Evolutionary conservation across 2,888 invertebrate genomes (phyloP).

Genomic region (Acleris literana): DNA sequence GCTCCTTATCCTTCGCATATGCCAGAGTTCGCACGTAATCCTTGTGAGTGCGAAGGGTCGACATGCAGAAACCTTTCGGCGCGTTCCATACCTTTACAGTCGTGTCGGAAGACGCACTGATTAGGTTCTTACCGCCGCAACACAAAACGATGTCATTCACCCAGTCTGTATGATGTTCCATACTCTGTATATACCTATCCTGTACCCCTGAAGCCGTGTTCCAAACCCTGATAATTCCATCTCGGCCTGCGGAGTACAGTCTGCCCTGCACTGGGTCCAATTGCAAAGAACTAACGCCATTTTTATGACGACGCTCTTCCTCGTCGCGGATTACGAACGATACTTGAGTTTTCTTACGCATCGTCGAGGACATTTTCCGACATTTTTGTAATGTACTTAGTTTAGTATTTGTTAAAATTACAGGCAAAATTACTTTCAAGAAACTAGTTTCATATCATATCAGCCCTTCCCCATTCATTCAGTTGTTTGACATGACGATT

Average conservation of each 20-base stretch:
- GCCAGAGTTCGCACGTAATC: slow-evolving; percentile 99
- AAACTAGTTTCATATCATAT: slow-evolving; percentile 26
- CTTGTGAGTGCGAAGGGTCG: slow-evolving; percentile 97
- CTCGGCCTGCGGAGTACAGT: slow-evolving; percentile 97
- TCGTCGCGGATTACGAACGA: slow-evolving; percentile 99
- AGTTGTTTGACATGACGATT: slow-evolving; percentile 28
- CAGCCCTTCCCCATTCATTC: slow-evolving; percentile 3
- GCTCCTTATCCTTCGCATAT: slow-evolving; percentile 98
- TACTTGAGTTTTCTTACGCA: slow-evolving; percentile 89
- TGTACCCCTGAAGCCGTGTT: slow-evolving; percentile 85
- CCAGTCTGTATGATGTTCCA: slow-evolving; percentile 99
- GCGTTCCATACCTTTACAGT: slow-evolving; percentile 99
- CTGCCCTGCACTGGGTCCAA: slow-evolving; percentile 93
- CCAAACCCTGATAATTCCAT: slow-evolving; percentile 98
- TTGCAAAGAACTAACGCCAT: slow-evolving; percentile 98
- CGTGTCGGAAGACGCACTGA: slow-evolving; percentile 99
- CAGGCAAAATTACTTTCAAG: slow-evolving; percentile 44
- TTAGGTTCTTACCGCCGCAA: slow-evolving; percentile 97
- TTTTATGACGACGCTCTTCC: slow-evolving; percentile 96
- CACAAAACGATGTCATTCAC: slow-evolving; percentile 99
- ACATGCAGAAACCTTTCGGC: slow-evolving; percentile 99
- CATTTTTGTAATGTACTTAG: slow-evolving; percentile 67
- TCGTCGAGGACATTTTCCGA: slow-evolving; percentile 80
- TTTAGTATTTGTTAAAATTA: slow-evolving; percentile 40
- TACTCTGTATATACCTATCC: slow-evolving; percentile 92